Conservation (phyloP, 2,888 invertebrate species). For the Epiblema foenella region DNA sequence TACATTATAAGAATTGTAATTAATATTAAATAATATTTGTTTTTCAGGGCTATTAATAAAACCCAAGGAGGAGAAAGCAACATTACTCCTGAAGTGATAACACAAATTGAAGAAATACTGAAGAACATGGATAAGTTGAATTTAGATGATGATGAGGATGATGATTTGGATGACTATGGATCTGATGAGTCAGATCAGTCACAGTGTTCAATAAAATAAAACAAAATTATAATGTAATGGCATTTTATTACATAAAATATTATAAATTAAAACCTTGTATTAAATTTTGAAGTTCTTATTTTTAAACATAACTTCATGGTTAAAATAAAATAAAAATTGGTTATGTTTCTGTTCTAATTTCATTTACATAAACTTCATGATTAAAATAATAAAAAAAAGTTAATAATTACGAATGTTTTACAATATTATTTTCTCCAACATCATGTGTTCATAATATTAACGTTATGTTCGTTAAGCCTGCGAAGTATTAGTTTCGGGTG, state of each 20-base stretch:
- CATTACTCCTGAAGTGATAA: conserved; percentile 56
- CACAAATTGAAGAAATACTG: conserved; percentile 63
- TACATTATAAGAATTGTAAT: too few relatives aligned
- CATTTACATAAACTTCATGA: conserved; percentile 7
- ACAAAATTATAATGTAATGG: conserved; percentile 23
- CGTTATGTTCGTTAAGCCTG: too few relatives aligned
- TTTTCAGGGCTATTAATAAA: conserved; percentile 70
- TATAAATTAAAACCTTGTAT: conserved; percentile 30
- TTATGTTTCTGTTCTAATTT: neutral
- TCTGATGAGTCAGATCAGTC: conserved; percentile 44
- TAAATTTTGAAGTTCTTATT: conserved; percentile 1
- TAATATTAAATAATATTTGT: conserved; percentile 33
- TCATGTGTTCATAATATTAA: too few relatives aligned
- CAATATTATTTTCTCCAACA: neutral
- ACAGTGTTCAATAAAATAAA: conserved; percentile 47
- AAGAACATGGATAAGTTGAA: conserved; percentile 63
- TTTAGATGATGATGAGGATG: conserved; percentile 59
- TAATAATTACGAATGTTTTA: neutral
- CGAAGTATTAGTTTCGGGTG: too few relatives aligned
- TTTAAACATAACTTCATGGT: neutral
- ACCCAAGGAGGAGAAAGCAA: conserved; percentile 76
- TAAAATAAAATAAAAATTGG: neutral
- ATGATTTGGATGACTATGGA: conserved; percentile 53
- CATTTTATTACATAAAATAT: conserved; percentile 36
- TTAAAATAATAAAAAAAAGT: neutral